Evolutionary conservation across 1,140 invertebrate species (phyloP).

Genomic region (Aculops lycopersici): DNA sequence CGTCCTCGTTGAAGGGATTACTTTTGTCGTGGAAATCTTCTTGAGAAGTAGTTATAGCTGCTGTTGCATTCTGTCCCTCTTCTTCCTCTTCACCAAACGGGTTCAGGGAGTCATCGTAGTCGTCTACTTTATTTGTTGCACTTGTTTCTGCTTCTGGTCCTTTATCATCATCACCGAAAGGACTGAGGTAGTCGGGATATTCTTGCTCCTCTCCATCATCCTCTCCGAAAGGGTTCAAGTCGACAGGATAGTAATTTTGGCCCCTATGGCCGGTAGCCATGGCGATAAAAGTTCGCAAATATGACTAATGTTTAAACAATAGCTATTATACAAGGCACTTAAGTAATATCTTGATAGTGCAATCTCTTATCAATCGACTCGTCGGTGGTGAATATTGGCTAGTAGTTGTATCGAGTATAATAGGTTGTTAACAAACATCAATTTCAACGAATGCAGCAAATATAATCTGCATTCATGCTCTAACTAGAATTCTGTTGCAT

Average conservation of each 20-base stretch:
- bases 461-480: too few species aligned
- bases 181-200: conserved; percentile 12
- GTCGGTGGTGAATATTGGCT: too few species aligned
- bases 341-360: too few species aligned
- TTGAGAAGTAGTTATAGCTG: not conserved
- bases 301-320: too few species aligned
- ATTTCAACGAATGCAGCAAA: too few species aligned
- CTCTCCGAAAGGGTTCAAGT: conserved; percentile 31
- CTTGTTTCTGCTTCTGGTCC: conserved; percentile 16
- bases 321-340: too few species aligned
- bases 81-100: conserved; percentile 26
- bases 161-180: conserved; percentile 24
- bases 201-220: conserved; percentile 12
- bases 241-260: conserved; percentile 32
- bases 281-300: too few species aligned
- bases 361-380: too few species aligned
- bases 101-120: conserved; percentile 18
- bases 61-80: not conserved
- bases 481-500: too few species aligned
- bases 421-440: too few species aligned
- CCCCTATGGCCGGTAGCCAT: too few species aligned
- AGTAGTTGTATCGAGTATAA: too few species aligned
- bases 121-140: not conserved
- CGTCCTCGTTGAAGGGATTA: not conserved
- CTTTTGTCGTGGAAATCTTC: conserved; percentile 21